These are phyloP conservation scores for Armadillidium nasatum DNA, from an alignment of 1,140 invertebrate species.

Conservation along the genomic window DNA sequence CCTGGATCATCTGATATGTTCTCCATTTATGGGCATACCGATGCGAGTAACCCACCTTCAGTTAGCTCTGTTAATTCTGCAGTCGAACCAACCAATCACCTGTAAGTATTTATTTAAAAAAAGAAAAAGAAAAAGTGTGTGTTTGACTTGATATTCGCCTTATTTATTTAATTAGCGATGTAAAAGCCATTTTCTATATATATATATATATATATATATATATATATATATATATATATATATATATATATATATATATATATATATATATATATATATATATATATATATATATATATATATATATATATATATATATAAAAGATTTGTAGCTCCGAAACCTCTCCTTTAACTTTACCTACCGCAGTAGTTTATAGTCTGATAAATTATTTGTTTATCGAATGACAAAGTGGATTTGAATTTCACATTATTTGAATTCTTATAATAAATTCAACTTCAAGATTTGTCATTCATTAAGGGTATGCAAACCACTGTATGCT, in stretches of 20 bases:
- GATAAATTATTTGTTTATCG: too few relatives aligned
- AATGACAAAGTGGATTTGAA: too few relatives aligned
- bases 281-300: background rate
- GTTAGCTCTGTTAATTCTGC: background rate
- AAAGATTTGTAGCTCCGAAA: too few relatives aligned
- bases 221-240: slow-evolving; percentile 15
- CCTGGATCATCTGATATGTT: background rate
- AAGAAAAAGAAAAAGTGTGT: background rate
- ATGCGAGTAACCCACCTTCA: background rate
- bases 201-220: slow-evolving; percentile 15
- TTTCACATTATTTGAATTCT: too few relatives aligned
- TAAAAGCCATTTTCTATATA: background rate
- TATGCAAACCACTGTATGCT: too few relatives aligned
- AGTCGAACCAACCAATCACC: background rate
- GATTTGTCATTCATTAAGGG: too few relatives aligned
- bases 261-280: slow-evolving; percentile 23
- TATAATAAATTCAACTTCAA: too few relatives aligned
- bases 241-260: slow-evolving; percentile 14
- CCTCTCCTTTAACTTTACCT: too few relatives aligned
- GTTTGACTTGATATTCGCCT: background rate
- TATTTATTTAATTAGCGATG: background rate
- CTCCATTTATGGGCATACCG: background rate
- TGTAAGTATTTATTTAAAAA: slow-evolving; percentile 1
- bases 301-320: slow-evolving; percentile 12
- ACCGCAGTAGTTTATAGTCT: too few relatives aligned